Percentiles rank a stretch among this genome's conserved stretches.
These are phyloP conservation scores for Hipposideros larvatus DNA, from an alignment of 2,797 vertebrate genomes.

Conservation along the genomic window DNA sequence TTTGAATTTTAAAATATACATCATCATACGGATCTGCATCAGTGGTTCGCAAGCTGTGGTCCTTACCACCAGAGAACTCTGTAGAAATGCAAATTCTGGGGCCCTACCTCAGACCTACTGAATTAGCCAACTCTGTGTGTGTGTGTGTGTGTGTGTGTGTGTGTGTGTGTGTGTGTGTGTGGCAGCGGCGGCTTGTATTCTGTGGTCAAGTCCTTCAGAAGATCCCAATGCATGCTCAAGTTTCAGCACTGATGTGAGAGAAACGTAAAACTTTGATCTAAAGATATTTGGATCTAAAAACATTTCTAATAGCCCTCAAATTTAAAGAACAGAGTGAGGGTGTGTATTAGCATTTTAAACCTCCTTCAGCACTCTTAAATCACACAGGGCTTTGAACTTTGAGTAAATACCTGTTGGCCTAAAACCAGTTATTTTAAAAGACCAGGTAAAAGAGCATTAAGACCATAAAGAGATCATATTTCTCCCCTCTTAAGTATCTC, in stretches of 20 bases:
- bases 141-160: neutral
- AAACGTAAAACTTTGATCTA: conserved; percentile 38
- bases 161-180: neutral
- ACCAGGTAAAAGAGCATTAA: neutral
- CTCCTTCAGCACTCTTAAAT: neutral
- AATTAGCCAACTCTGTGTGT: neutral
- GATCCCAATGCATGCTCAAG: neutral
- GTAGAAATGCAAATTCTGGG: conserved; percentile 1
- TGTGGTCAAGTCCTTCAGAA: neutral
- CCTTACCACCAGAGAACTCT: neutral
- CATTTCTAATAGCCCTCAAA: neutral
- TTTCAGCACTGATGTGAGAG: neutral
- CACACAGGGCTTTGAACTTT: neutral
- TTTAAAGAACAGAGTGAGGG: conserved; percentile 13
- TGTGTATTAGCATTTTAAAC: conserved; percentile 6
- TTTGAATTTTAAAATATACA: conserved; percentile 37
- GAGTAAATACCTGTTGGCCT: neutral
- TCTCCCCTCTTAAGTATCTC: neutral
- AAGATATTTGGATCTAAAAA: conserved; percentile 17
- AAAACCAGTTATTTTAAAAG: conserved; percentile 41
- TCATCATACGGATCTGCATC: neutral
- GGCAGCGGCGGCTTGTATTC: neutral
- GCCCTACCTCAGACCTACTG: neutral
- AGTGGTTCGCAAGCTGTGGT: neutral
- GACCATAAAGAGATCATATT: neutral